Conservation (phyloP, 2,797 vertebrate species). For the Smutsia gigantea region DNA sequence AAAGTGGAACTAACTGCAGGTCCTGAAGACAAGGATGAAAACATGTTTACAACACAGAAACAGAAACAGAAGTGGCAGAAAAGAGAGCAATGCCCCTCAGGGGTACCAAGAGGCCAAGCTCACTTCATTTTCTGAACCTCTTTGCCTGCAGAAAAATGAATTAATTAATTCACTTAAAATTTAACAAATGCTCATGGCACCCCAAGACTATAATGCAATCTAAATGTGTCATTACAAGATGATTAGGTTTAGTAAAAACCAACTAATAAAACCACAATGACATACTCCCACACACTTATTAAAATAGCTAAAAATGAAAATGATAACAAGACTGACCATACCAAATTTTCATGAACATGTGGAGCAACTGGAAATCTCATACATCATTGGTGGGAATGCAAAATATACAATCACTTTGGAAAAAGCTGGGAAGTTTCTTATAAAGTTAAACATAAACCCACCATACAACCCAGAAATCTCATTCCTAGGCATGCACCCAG, state of each 20-base stretch:
- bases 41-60: conserved; percentile 50
- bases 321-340: neutral
- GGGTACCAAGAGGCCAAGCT: neutral
- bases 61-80: neutral
- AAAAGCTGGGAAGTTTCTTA: neutral
- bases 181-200: neutral
- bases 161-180: neutral
- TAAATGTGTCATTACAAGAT: neutral
- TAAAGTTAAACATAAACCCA: neutral
- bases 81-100: neutral
- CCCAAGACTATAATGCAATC: neutral
- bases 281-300: neutral
- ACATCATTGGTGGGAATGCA: neutral
- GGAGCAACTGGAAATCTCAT: neutral
- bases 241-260: neutral
- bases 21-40: neutral
- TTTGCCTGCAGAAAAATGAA: neutral
- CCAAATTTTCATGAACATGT: neutral
- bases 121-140: conserved; percentile 9
- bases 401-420: neutral
- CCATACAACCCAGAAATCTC: neutral
- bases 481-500: neutral
- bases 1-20: conserved; percentile 41
- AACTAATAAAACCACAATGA: neutral
- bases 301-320: neutral